Evolutionary conservation across 2,888 invertebrate species (phyloP), one percentile per base, ranked within the genome.

Genomic region (Agrotis segetum): DNA sequence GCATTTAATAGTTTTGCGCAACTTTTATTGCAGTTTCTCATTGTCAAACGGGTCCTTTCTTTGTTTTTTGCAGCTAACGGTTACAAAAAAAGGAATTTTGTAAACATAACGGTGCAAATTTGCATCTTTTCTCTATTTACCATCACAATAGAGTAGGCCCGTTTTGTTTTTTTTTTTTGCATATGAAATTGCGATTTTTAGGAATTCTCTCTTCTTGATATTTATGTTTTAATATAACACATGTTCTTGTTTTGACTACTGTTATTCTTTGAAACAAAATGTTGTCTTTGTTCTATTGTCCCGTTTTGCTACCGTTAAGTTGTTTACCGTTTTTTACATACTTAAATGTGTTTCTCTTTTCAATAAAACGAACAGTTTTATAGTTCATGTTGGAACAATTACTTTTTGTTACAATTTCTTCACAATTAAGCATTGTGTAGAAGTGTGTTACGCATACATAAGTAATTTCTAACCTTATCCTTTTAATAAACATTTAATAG

Each of bases 81-180:
- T 88, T 81, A 87, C 89, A 74, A 87, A 83, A 83, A 92, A 76
- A 77, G 61, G 86, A 92, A 88, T 90, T 88, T 93, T 87, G 92
- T 95, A 94, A 95, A 95, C 91, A 94, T 95, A 96, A 95, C 95
- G 93, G 95, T 88, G 81, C 81, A 79, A 78, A 92, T 94, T 95
- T 93, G 93, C 92, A 92, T 94, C 89, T 92, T 91, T 92, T 91
- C 88, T 88, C 91, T 91, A 85, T 89, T 94, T 92, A 88, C 83
- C 90, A 91, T 90, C 63, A 94, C 92, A 94, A 94, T 90, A 85
- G 90, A 90, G 89, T 90, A 89, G 88, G 77, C 85, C 74, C 61
- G 83, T 88, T 91, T 88, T 89, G 90, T 83, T 84, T 80, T 64
- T 56, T 55, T 55, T 55, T 56, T 56, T 65, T 52, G 55, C 24